Conservation (phyloP, 2,113 vertebrate species). For the Dissostichus mawsoni region DNA sequence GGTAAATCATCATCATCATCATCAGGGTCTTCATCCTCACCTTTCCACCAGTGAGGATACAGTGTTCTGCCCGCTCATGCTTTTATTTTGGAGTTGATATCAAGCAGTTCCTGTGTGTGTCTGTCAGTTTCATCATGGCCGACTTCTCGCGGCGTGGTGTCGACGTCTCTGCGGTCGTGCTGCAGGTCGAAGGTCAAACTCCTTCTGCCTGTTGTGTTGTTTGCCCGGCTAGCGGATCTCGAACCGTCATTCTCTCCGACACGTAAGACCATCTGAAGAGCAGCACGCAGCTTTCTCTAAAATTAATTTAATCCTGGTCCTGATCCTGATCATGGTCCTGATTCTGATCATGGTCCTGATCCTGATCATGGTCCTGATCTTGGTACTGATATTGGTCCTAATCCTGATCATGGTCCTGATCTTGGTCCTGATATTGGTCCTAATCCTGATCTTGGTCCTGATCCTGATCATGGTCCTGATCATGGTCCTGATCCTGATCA, state of each 20-base stretch:
- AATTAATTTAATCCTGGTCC: background rate
- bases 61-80: background rate
- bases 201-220: slow-evolving; percentile 75
- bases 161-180: slow-evolving; percentile 50
- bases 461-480: too few species aligned
- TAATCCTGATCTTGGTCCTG: too few species aligned
- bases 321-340: background rate
- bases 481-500: too few species aligned
- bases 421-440: too few species aligned
- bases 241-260: slow-evolving; percentile 74
- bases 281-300: background rate
- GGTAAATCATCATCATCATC: slow-evolving; percentile 9
- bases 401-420: too few species aligned
- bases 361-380: too few species aligned
- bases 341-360: too few species aligned
- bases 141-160: slow-evolving; percentile 45
- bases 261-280: slow-evolving; percentile 59
- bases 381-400: too few species aligned
- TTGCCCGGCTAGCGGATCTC: slow-evolving; percentile 65
- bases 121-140: slow-evolving; percentile 70
- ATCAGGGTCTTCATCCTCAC: background rate
- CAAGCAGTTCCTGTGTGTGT: slow-evolving; percentile 43
- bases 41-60: background rate
- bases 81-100: slow-evolving; percentile 30
- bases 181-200: slow-evolving; percentile 66